Conservation (phyloP, 53 echinoderm and acorn worm species). For the Paelopatides confundens region DNA sequence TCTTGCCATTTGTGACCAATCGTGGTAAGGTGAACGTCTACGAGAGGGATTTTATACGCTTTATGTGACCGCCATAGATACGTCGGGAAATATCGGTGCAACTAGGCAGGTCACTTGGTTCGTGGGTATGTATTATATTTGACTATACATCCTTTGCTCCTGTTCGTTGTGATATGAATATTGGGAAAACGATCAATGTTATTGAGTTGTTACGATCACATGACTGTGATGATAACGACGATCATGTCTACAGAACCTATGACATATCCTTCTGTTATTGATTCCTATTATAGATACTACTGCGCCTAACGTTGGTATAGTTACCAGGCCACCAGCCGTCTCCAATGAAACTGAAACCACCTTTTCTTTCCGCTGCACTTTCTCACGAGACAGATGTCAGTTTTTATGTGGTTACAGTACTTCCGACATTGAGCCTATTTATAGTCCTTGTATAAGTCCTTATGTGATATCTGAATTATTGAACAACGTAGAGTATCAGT, state of each 20-base stretch:
- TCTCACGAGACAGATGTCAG: neutral
- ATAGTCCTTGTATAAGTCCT: neutral
- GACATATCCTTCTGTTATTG: no score
- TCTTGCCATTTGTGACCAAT: neutral
- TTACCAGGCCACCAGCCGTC: neutral
- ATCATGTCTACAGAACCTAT: no score
- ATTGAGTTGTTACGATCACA: no score
- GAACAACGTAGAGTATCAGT: conserved; percentile 1
- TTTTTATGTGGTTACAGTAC: neutral
- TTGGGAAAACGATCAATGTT: no score
- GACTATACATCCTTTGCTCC: no score
- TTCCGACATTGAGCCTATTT: neutral
- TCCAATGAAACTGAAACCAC: neutral
- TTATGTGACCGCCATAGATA: conserved; percentile 28
- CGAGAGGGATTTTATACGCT: conserved; percentile 23
- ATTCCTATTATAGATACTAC: conserved; percentile 9
- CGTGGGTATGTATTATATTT: conserved; percentile 2
- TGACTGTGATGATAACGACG: no score
- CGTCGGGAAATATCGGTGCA: conserved; percentile 17
- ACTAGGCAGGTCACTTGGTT: conserved; percentile 24
- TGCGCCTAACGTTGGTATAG: neutral
- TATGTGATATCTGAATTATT: neutral
- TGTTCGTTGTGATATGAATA: no score
- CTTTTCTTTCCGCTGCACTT: neutral
- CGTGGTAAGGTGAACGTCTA: neutral